Evolutionary conservation across 1,140 invertebrate genomes (phyloP), one percentile per base, ranked within the genome.

Genomic region (Eriosoma lanigerum): DNA sequence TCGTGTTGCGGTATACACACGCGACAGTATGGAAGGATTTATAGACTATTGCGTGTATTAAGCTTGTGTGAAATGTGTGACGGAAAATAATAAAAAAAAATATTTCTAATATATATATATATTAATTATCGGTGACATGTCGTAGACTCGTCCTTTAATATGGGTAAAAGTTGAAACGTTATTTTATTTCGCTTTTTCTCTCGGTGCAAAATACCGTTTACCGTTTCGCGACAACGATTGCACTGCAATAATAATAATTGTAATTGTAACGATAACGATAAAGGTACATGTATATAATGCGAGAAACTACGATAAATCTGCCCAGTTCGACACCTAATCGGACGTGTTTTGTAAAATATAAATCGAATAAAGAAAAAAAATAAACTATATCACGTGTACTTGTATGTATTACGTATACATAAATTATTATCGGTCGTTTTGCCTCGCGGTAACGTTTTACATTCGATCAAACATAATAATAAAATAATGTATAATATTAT

Each of bases 381-480:
- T 60, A 60, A 29, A 26, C 8, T 4, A 38, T 38, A 38, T 38
- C 3, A 26, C 24, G 26, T 26, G 58, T n/a, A n/a, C n/a, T n/a
- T n/a, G n/a, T n/a, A n/a, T 24, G 26, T 29, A 60, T 17, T 60
- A 29, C 58, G 1, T 6, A 29, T 29, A 60, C 3, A 29, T 6
- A 60, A 15, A 60, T 60, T 60, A 62, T 62, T 62, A 62, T 32
- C 17, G 26, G 17, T 4, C 26, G 24, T 58, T 62, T 62, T 62
- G 60, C 60, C 60, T 29, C 17, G 60, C 60, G 60, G 60, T 15
- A 32, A 2, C 29, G 1, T 32, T 32, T 62, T 8, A 8, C 17
- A 24, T 62, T 62, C 8, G 3, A 38, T 38, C 8, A 38, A 4
- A 38, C 8, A 38, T 38, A 38, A 38, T 38, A 38, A 38, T 38